Conservation (phyloP, 2,113 vertebrate species). For the Chunga burmeisteri region DNA sequence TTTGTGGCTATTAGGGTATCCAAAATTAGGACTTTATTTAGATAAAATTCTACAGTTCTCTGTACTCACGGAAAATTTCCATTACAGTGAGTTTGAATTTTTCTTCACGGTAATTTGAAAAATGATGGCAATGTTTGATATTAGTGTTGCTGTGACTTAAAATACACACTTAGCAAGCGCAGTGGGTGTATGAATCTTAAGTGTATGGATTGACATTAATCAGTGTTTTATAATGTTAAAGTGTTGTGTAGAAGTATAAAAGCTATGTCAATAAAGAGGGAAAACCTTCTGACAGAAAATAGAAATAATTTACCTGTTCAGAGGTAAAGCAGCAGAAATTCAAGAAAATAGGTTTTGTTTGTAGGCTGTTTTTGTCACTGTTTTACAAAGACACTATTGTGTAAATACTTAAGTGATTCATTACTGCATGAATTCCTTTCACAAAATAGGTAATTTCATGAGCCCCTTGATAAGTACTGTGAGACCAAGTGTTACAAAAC, state of each 20-base stretch:
- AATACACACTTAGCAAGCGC: background rate
- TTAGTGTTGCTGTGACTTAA: background rate
- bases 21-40: background rate
- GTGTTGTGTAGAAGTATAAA: background rate
- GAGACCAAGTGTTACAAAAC: background rate
- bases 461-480: background rate
- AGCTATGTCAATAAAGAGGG: background rate
- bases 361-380: background rate
- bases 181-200: background rate
- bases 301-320: background rate
- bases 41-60: background rate
- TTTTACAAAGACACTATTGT: background rate
- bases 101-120: background rate
- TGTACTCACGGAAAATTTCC: background rate
- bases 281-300: background rate
- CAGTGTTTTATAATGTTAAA: background rate
- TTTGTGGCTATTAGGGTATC: background rate
- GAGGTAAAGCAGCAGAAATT: background rate
- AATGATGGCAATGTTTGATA: background rate
- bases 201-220: background rate
- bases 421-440: background rate
- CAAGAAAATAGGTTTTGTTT: background rate
- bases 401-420: background rate
- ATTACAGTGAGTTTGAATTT: background rate
- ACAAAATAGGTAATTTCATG: background rate